Evolutionary conservation across 92 coral and sea anemone species (phyloP).

Genomic region (Zoanthus sociatus): DNA sequence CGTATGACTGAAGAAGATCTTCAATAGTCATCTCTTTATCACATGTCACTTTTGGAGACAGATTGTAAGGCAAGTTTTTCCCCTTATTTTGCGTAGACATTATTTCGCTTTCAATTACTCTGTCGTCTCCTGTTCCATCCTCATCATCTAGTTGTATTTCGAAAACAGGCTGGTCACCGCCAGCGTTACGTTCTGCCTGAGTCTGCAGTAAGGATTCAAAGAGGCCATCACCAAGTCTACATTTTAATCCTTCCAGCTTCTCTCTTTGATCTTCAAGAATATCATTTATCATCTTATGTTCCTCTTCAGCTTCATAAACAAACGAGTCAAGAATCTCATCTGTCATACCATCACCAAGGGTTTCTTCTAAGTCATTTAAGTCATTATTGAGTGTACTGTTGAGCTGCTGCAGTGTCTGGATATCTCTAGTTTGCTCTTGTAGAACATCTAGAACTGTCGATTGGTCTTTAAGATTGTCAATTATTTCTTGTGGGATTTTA

Average conservation of each 20-base stretch:
- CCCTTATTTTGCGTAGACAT: background rate
- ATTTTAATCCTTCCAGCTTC: conserved; percentile 45
- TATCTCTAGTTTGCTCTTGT: conserved; percentile 60
- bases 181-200: background rate
- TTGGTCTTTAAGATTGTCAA: conserved; percentile 31
- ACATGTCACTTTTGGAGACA: conserved; percentile 64
- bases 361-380: conserved; percentile 61
- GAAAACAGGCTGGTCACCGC: background rate
- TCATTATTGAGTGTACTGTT: conserved; percentile 64
- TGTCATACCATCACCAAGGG: conserved; percentile 68
- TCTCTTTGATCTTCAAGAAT: conserved; percentile 64
- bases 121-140: background rate
- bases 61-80: background rate
- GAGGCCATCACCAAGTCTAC: conserved; percentile 63
- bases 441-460: conserved; percentile 67
- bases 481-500: conserved; percentile 19
- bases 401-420: conserved; percentile 55
- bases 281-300: conserved; percentile 55
- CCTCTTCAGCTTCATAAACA: conserved; percentile 41
- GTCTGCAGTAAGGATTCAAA: conserved; percentile 36
- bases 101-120: background rate
- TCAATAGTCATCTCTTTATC: conserved; percentile 65
- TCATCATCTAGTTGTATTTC: background rate
- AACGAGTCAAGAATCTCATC: conserved; percentile 41
- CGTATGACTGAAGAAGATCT: conserved; percentile 68